A percentile compares a stretch with the other conserved stretches of the same genome.
Conservation (phyloP, 1,140 invertebrate genomes). For the Proales similis region DNA sequence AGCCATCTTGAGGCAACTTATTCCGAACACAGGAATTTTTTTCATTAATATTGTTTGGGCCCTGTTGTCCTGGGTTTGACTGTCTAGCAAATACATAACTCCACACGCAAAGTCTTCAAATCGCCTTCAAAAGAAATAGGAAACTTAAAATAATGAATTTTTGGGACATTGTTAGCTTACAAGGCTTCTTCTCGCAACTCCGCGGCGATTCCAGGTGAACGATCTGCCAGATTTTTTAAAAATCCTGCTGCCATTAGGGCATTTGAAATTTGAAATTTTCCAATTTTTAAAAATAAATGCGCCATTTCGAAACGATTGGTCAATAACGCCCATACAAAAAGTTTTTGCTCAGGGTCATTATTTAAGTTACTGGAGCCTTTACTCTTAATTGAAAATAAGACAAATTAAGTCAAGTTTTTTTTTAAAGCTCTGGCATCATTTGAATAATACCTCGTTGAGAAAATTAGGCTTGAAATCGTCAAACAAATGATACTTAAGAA, state of each 20-base stretch:
- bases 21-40: slow-evolving; percentile 34
- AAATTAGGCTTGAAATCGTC: slow-evolving; percentile 12
- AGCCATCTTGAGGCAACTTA: slow-evolving; percentile 29
- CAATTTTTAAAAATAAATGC: slow-evolving; percentile 46
- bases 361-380: too few relatives aligned
- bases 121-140: slow-evolving; percentile 41
- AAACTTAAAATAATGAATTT: too few relatives aligned
- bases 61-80: slow-evolving; percentile 10
- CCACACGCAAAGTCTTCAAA: slow-evolving; percentile 46
- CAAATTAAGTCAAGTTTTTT: too few relatives aligned
- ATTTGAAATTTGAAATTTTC: slow-evolving; percentile 41
- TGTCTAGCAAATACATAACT: slow-evolving; percentile 43
- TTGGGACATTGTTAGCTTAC: too few relatives aligned
- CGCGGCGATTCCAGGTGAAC: too few relatives aligned
- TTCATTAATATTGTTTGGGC: slow-evolving; percentile 18
- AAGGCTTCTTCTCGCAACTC: too few relatives aligned
- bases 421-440: too few relatives aligned
- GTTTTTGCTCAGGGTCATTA: slow-evolving; percentile 44
- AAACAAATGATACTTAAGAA: slow-evolving; percentile 14
- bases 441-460: too few relatives aligned
- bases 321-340: slow-evolving; percentile 50
- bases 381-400: too few relatives aligned
- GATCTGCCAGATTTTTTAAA: slow-evolving; percentile 42
- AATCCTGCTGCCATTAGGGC: slow-evolving; percentile 44
- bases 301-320: slow-evolving; percentile 46